Conservation (phyloP, 1,140 invertebrate species). For the Aphaenogaster ashmeadi region DNA sequence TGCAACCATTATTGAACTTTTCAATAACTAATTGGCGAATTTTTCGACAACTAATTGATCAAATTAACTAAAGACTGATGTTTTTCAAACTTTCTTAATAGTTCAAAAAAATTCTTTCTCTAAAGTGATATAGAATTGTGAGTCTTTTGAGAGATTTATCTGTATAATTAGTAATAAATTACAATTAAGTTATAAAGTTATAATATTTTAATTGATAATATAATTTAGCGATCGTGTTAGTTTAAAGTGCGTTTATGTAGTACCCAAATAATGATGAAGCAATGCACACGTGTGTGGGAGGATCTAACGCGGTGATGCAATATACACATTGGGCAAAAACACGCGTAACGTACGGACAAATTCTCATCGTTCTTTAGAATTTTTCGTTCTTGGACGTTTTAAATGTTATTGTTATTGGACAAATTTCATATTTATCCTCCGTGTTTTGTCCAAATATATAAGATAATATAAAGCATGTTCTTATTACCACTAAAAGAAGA, state of each 20-base stretch:
- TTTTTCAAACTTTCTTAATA: background rate
- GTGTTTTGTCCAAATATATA: too few species aligned
- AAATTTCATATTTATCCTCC: too few species aligned
- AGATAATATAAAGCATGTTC: too few species aligned
- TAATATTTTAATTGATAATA: background rate
- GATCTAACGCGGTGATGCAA: background rate
- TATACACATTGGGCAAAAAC: background rate
- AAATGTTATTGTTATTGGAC: too few species aligned
- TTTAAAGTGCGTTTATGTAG: background rate
- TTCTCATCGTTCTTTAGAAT: too few species aligned
- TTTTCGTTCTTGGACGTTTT: too few species aligned
- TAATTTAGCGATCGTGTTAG: background rate
- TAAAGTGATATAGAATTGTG: background rate
- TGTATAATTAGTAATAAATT: constrained; percentile 14
- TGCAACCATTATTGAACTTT: background rate
- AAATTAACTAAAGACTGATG: background rate
- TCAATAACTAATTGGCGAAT: background rate
- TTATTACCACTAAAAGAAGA: too few species aligned
- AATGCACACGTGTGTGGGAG: background rate
- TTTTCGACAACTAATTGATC: background rate
- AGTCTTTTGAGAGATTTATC: background rate
- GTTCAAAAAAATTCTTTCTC: background rate
- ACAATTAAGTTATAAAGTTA: background rate
- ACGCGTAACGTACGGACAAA: too few species aligned
- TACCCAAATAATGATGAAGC: background rate